Evolutionary conservation across 2,113 vertebrate genomes (phyloP), one percentile per base, ranked within the genome.

Genomic region (Oriolus oriolus): DNA sequence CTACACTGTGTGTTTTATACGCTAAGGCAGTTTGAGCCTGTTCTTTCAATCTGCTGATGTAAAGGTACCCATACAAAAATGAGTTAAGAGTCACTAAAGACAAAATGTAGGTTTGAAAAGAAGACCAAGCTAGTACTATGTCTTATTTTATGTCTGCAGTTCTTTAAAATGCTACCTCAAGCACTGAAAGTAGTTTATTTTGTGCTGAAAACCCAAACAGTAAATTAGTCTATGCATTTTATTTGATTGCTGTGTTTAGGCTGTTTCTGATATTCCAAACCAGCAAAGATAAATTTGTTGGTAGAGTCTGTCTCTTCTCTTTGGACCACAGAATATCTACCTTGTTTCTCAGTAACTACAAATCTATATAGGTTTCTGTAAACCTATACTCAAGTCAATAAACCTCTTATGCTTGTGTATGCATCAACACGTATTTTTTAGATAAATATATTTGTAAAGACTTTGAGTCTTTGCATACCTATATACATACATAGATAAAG

Each of bases 381-480:
- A 68, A 73, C 47, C 17, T 65, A 5, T 63, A 44, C 11, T 30
- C 37, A 77, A 69, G 10, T 39, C 2, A 7, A 64, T 37, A 56
- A 77, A 81, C 7, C 20, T n/a, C 6, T 11, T 30, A 22, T 33
- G 24, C 2, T 59, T 42, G 7, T 47, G 21, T 42, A 23, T 56
- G 5, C 10, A 42, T 50, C 23, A 17, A 9, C 8, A 47, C 0
- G 0, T 24, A 6, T 28, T 42, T 63, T 65, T 80, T 23, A 42
- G 10, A 42, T 11, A 65, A 16, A 47, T 59, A 16, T 37, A 45
- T 42, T 77, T 80, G 10, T 9, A 77, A 49, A 61, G 13, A 47
- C 11, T 27, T 39, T 42, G 8, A 84, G 3, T 39, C 26, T 22
- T 85, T 88, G 4, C 5, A 7, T 64, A 64, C 52, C 33, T 63